Conservation (phyloP, 2,113 vertebrate genomes). For the Lipophrys pholis region DNA sequence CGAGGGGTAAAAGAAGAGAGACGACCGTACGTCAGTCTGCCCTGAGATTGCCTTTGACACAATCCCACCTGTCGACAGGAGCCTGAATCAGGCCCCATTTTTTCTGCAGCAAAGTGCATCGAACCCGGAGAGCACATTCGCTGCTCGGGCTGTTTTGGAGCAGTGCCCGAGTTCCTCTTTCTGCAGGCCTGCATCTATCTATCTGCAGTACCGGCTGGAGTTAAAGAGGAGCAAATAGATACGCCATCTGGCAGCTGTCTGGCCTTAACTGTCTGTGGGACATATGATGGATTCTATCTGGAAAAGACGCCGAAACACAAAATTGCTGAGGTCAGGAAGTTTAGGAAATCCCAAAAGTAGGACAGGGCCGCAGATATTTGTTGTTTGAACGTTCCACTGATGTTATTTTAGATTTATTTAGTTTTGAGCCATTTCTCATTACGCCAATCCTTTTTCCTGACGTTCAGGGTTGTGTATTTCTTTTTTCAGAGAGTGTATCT, state of each 20-base stretch:
- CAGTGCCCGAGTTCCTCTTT: conserved; percentile 43
- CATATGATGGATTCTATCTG: conserved; percentile 70
- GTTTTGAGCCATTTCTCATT: conserved; percentile 26
- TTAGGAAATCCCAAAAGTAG: conserved; percentile 73
- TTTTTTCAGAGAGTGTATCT: conserved; percentile 1
- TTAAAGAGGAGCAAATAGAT: conserved; percentile 75
- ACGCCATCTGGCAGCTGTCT: conserved; percentile 76
- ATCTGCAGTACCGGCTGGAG: conserved; percentile 45
- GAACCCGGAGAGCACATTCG: conserved; percentile 36
- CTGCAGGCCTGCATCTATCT: conserved; percentile 44
- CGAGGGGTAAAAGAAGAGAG: conserved; percentile 36
- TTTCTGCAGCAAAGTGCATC: conserved; percentile 32
- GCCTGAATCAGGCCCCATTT: conserved; percentile 33
- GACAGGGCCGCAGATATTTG: conserved; percentile 36
- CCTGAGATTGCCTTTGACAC: conserved; percentile 65
- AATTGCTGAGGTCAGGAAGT: conserved; percentile 68
- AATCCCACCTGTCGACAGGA: conserved; percentile 53
- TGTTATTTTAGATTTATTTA: conserved; percentile 34
- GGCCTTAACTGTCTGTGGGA: conserved; percentile 70
- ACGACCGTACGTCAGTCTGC: conserved; percentile 41
- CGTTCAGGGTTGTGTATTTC: conserved; percentile 26
- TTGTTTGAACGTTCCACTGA: conserved; percentile 36
- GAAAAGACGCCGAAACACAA: conserved; percentile 65
- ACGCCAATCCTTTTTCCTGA: conserved; percentile 23
- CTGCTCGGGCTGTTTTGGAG: conserved; percentile 34